A percentile compares a stretch with the other conserved stretches of the same genome.
Evolutionary conservation across 1,140 invertebrate species (phyloP).

Genomic region (Tetragonula clypearis): DNA sequence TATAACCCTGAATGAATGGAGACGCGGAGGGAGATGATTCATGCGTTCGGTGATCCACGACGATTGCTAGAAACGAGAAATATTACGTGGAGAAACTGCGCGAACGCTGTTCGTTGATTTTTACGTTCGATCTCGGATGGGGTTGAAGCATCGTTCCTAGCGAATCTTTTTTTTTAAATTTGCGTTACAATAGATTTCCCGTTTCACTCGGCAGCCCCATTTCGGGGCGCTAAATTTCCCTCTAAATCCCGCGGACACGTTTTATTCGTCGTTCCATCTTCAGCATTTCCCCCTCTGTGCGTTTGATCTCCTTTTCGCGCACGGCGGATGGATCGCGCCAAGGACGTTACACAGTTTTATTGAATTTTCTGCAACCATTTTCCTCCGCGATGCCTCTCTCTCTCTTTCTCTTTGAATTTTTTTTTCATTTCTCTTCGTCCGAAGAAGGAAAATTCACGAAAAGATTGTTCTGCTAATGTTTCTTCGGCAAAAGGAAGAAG

Average conservation of each 20-base stretch:
- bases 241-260: background rate
- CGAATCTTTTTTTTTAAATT: background rate
- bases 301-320: constrained; percentile 7
- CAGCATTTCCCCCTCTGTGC: no score
- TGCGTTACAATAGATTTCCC: background rate
- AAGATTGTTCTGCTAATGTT: no score
- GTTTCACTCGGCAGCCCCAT: background rate
- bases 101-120: no score
- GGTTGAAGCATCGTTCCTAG: no score
- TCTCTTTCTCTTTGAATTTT: background rate
- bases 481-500: no score
- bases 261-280: background rate
- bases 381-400: background rate
- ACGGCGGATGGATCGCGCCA: constrained; percentile 1
- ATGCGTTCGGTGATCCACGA: no score
- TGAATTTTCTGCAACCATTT: constrained; percentile 25
- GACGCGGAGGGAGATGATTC: no score
- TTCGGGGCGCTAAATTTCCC: background rate
- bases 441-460: no score
- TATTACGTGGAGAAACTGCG: no score
- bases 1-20: background rate
- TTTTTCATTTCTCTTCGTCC: background rate
- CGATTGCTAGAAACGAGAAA: no score
- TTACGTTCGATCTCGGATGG: no score
- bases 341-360: constrained; percentile 26